Conservation (phyloP, 2,113 vertebrate species). For the Muntiacus muntjak region DNA sequence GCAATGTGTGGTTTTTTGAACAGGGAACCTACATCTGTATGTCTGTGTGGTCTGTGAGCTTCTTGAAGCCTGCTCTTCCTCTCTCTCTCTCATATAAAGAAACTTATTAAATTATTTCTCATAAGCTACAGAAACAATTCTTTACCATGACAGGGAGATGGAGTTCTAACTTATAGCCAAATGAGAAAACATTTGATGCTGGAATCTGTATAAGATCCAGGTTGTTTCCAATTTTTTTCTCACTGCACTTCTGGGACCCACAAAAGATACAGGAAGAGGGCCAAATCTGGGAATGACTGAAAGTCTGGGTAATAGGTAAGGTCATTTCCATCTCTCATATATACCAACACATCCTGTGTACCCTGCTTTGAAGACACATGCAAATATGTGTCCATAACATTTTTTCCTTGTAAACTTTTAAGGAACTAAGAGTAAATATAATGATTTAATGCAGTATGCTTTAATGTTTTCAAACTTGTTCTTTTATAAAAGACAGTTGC, state of each 20-base stretch:
- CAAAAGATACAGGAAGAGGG: neutral
- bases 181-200: neutral
- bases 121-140: neutral
- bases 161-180: neutral
- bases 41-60: neutral
- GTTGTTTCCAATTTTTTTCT: neutral
- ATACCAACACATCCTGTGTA: neutral
- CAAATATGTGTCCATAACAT: neutral
- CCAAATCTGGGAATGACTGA: neutral
- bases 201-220: neutral
- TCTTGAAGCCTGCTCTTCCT: neutral
- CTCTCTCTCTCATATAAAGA: neutral
- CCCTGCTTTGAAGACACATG: neutral
- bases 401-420: neutral
- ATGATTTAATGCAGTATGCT: neutral
- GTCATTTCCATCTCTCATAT: neutral
- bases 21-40: neutral
- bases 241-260: neutral
- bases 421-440: neutral
- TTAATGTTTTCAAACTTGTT: neutral
- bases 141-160: neutral
- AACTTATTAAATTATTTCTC: neutral
- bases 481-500: neutral
- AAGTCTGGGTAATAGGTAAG: neutral
- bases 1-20: neutral